Percentiles rank a stretch among this genome's conserved stretches.
Evolutionary conservation across 1,140 invertebrate species (phyloP).

Genomic region (Triops longicaudatus): DNA sequence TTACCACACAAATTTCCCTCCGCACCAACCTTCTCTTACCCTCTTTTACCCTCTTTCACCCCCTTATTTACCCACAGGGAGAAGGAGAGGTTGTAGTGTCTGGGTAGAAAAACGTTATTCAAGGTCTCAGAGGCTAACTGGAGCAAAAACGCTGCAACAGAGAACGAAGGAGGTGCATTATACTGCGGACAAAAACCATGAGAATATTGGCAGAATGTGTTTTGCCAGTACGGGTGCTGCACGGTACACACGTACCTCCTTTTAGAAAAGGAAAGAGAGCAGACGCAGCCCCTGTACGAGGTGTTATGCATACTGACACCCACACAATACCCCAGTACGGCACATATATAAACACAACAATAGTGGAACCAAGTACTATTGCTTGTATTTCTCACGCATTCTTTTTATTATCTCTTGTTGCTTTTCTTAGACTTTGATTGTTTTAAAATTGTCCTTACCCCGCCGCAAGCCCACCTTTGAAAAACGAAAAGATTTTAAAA

Average conservation of each 20-base stretch:
- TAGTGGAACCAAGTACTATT: neutral
- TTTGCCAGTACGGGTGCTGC: neutral
- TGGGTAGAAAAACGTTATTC: neutral
- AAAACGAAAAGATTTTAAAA: neutral
- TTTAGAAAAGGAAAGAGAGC: no score
- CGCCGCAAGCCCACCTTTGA: neutral
- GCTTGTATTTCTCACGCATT: neutral
- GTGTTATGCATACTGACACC: neutral
- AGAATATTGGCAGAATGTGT: neutral
- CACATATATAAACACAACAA: neutral
- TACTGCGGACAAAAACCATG: neutral
- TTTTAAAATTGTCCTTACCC: neutral
- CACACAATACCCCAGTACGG: neutral
- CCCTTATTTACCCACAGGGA: no score
- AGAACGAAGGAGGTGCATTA: neutral
- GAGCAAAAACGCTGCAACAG: neutral
- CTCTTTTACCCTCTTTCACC: neutral
- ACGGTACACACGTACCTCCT: neutral
- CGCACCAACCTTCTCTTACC: neutral
- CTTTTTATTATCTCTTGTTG: constrained; percentile 17
- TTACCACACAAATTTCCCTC: constrained; percentile 10
- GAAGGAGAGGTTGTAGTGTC: neutral
- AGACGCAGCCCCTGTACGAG: neutral
- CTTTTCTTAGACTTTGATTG: constrained; percentile 13
- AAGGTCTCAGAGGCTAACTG: neutral